Conservation (phyloP, 1,140 invertebrate species). For the Epicauta chinensis region DNA sequence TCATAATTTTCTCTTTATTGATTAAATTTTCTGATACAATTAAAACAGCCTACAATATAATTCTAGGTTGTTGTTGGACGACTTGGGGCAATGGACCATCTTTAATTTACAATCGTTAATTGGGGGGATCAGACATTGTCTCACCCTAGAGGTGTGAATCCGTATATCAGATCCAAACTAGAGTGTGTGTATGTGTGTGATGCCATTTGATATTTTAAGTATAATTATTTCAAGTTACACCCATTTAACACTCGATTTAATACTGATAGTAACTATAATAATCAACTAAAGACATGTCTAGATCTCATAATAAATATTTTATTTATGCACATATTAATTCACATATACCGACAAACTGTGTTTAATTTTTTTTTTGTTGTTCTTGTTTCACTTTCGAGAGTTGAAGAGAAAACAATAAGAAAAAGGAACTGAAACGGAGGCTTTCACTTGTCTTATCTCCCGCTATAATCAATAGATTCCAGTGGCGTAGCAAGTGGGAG, state of each 20-base stretch:
- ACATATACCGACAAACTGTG: no score
- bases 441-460: no score
- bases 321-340: conserved; percentile 29
- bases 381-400: no score
- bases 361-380: no score
- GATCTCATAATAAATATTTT: conserved; percentile 22
- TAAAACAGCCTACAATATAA: conserved; percentile 16
- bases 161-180: conserved; percentile 19
- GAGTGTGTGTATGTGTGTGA: no score
- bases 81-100: conserved; percentile 26
- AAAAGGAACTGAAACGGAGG: no score
- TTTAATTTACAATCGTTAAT: conserved; percentile 42
- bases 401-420: no score
- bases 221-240: conserved; percentile 43
- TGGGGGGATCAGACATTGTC: conserved; percentile 35
- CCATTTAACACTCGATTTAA: conserved; percentile 39
- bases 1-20: no score
- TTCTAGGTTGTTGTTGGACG: conserved; percentile 25
- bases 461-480: no score
- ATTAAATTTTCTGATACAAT: no score
- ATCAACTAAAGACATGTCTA: conserved; percentile 15
- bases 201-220: conserved; percentile 42
- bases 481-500: no score
- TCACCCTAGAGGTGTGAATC: conserved; percentile 37
- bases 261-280: conserved; percentile 28